Evolutionary conservation across 1,140 invertebrate species (phyloP).

Genomic region (Solen grandis): DNA sequence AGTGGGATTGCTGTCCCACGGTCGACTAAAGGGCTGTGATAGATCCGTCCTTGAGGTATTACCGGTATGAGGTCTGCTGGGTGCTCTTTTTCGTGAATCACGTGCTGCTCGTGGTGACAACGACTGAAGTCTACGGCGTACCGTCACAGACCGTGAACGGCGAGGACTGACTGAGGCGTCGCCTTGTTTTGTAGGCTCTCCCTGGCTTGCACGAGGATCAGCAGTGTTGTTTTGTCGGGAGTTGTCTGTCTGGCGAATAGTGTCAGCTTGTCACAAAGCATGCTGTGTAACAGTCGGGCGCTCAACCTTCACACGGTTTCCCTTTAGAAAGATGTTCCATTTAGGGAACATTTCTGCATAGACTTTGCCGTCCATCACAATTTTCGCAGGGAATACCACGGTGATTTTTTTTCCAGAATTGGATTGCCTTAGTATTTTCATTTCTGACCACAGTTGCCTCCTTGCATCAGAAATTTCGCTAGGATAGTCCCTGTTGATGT

Average conservation of each 20-base stretch:
- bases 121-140: no score
- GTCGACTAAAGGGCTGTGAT: no score
- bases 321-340: not conserved
- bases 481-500: constrained; percentile 30
- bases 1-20: not conserved
- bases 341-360: no score
- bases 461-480: not conserved
- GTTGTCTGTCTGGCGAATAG: not conserved
- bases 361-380: no score
- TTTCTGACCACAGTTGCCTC: not conserved
- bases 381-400: constrained; percentile 13
- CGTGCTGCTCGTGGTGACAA: no score
- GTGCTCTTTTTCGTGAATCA: no score
- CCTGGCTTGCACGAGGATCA: not conserved
- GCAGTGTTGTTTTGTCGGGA: not conserved
- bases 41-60: no score
- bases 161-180: not conserved
- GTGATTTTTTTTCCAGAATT: not conserved
- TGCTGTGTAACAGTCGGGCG: not conserved
- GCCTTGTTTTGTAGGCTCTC: not conserved
- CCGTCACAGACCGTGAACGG: no score
- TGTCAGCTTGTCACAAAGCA: not conserved
- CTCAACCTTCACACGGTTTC: not conserved
- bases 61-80: no score
- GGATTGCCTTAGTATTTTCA: not conserved